These are phyloP conservation scores for Eurystomus gularis DNA, from an alignment of 2,113 vertebrate species.

Conservation along the genomic window DNA sequence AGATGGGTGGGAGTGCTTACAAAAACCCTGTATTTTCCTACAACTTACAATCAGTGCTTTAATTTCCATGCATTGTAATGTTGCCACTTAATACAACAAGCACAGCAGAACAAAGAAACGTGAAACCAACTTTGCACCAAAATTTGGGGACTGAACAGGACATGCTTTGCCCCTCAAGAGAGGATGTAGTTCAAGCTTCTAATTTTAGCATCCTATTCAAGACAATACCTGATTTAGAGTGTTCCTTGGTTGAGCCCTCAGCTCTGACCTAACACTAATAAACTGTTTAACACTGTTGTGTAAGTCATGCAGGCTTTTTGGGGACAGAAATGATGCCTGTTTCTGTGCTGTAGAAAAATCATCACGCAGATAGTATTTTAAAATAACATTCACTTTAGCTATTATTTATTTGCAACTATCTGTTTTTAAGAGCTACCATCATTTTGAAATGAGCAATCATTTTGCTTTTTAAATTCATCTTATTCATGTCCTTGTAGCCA, in stretches of 20 bases:
- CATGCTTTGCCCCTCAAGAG: conserved; percentile 1
- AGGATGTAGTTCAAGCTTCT: conserved; percentile 1
- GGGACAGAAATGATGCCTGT: background rate
- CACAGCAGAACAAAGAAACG: conserved; percentile 23
- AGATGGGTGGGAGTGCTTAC: conserved; percentile 60
- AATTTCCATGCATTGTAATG: conserved; percentile 1
- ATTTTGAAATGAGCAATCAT: background rate
- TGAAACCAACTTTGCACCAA: conserved; percentile 30
- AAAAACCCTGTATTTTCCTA: conserved; percentile 50
- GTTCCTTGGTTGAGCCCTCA: background rate
- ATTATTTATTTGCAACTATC: conserved; percentile 2
- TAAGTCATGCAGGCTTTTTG: background rate
- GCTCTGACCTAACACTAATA: conserved; percentile 6
- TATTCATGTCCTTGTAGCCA: background rate
- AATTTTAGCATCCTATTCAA: conserved; percentile 32
- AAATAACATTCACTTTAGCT: background rate
- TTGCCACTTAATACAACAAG: conserved; percentile 2
- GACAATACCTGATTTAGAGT: background rate
- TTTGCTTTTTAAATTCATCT: conserved; percentile 18
- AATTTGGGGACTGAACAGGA: conserved; percentile 17
- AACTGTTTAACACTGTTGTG: background rate
- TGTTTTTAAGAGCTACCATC: background rate
- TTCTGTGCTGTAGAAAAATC: background rate
- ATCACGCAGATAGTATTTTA: background rate
- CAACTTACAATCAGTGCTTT: conserved; percentile 50